These are phyloP conservation scores for Mantis religiosa DNA, from an alignment of 2,888 invertebrate species.

Conservation along the genomic window DNA sequence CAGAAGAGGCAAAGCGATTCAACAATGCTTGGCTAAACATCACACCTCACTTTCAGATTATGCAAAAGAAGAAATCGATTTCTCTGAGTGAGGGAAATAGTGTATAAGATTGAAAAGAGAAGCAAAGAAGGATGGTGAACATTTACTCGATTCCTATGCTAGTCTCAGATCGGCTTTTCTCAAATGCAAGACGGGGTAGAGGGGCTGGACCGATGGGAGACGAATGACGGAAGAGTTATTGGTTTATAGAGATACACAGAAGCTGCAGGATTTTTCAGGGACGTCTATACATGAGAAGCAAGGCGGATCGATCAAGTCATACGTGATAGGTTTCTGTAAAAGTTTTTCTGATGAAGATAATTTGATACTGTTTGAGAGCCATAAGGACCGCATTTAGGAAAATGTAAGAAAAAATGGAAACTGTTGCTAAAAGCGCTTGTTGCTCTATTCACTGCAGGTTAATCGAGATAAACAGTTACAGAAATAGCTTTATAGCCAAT, in stretches of 20 bases:
- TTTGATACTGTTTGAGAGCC: background rate
- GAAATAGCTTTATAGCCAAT: too few species aligned
- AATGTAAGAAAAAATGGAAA: too few species aligned
- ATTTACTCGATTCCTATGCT: background rate
- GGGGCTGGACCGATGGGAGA: background rate
- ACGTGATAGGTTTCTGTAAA: background rate
- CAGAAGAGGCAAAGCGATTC: background rate
- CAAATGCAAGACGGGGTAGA: background rate
- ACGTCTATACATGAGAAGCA: background rate
- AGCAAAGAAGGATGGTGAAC: background rate
- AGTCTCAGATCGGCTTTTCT: background rate
- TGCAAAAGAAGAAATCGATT: slow-evolving; percentile 10
- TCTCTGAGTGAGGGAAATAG: background rate
- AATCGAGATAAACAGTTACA: too few species aligned
- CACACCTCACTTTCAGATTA: slow-evolving; percentile 1
- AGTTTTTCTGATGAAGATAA: background rate
- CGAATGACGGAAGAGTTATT: background rate
- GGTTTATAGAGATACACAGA: background rate
- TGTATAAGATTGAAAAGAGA: slow-evolving; percentile 2
- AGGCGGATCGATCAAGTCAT: background rate
- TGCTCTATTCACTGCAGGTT: too few species aligned
- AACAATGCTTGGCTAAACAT: background rate
- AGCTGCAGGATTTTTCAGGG: background rate
- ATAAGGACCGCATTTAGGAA: background rate
- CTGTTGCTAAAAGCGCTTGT: too few species aligned